Evolutionary conservation across 2,888 invertebrate genomes (phyloP), one percentile per base, ranked within the genome.

Genomic region (Saturnia japonica): DNA sequence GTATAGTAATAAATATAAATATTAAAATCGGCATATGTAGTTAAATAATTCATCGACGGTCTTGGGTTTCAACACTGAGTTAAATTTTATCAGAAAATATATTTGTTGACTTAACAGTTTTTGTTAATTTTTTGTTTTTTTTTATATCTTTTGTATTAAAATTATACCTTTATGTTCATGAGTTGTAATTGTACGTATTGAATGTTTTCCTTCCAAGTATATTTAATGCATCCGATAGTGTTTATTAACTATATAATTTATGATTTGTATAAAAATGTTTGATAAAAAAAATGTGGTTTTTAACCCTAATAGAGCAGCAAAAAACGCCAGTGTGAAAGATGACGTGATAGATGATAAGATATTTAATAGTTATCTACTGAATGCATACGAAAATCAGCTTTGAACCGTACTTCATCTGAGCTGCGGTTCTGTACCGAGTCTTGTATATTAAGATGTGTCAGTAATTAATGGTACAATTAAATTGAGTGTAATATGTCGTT

Each of bases 401-500:
- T 72, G 71, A 75, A 77, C 70, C 64, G 74, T 72, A 70, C 69
- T 72, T 67, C 71, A 71, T 71, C 71, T 64, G 60, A 60, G 45
- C 54, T 54, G 54, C 54, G 54, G 54, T 54, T 54, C 54, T 54
- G 22, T 54, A 54, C 22, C 54, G 62, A 62, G 62, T 45, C 47
- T 71, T 77, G 76, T 78, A 78, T 77, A 77, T 79, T 77, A 77
- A 79, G 78, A 76, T 73, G 76, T 76, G 74, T 72, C 74, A 57
- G 71, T 75, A 77, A 77, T 79, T 79, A 78, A 77, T 77, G 78
- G 72, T 72, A 66, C 70, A 77, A 78, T 78, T 77, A 78, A 79
- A 78, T 76, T 69, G 76, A 75, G 78, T 78, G 76, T 77, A 76
- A 70, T 76, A 75, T 77, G 76, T 77, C 75, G 73, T 72, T 40